A percentile compares a stretch with the other conserved stretches of the same genome.
Evolutionary conservation across 2,888 invertebrate genomes (phyloP).

Genomic region (Lasioglossum leucozonium): DNA sequence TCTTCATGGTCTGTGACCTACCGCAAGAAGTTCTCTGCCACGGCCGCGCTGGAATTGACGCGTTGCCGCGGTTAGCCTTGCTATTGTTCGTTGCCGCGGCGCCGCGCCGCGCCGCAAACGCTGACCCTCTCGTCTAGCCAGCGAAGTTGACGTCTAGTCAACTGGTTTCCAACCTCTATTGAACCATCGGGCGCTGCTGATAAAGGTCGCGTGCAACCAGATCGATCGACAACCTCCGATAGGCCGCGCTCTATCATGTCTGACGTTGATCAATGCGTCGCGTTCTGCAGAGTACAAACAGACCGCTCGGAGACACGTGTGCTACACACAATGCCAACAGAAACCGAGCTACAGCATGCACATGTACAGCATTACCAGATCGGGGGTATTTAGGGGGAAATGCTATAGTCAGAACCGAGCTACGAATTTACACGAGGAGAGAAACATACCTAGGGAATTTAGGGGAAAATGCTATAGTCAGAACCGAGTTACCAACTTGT

Average conservation of each 20-base stretch:
- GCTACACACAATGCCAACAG: not conserved
- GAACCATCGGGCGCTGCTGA: constrained; percentile 40
- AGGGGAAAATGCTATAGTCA: no score
- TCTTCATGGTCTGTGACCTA: constrained; percentile 72
- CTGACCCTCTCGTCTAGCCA: constrained; percentile 44
- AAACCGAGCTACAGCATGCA: no score
- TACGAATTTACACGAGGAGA: no score
- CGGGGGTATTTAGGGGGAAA: no score
- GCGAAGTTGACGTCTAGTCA: constrained; percentile 43
- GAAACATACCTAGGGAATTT: no score
- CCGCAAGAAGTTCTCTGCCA: constrained; percentile 78
- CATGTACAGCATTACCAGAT: no score
- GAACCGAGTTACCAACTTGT: no score
- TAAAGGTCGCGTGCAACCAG: constrained; percentile 54
- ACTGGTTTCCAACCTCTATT: constrained; percentile 58
- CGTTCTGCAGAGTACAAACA: not conserved
- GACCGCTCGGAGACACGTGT: not conserved
- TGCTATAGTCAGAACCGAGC: no score
- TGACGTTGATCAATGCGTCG: not conserved
- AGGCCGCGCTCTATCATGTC: not conserved
- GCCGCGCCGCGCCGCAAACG: constrained; percentile 3
- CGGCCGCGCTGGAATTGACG: constrained; percentile 70
- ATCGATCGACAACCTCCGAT: constrained; percentile 44
- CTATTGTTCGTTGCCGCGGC: constrained; percentile 70
- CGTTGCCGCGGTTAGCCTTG: constrained; percentile 67